Evolutionary conservation across 2,888 invertebrate genomes (phyloP), one percentile per base, ranked within the genome.

Genomic region (Aspidiotus destructor): DNA sequence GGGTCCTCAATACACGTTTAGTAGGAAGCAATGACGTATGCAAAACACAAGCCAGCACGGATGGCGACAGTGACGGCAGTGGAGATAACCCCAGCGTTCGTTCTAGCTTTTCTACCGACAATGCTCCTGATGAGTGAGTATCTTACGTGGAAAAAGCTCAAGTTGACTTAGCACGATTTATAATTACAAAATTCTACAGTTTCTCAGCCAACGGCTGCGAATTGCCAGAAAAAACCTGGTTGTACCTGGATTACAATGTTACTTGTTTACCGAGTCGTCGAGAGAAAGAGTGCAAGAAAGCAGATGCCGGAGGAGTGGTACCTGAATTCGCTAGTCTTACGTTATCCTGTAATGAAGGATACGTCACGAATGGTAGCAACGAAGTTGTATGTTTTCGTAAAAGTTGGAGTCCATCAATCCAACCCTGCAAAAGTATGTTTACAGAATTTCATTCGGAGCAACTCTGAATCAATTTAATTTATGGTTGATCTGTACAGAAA

Each of bases 301-400:
- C 48, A 48, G 48, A 48, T 13, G 11, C 10, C 10, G 48, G 48
- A 11, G n/a, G 48, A 11, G 10, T 48, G 48, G 48, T 48, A n/a
- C 48, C 48, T 3, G 48, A 48, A 48, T 48, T 48, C 6, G n/a
- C 48, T n/a, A 48, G 48, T 48, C n/a, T 48, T 13, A 48, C n/a
- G n/a, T 48, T 48, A n/a, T 13, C 10, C 48, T 48, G 48, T 48
- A 13, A 11, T 13, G 48, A 48, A 48, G 48, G 48, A 11, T 48
- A 13, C n/a, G 48, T 48, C 3, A 13, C 48, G 11, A 48, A 48
- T 48, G n/a, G 1, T n/a, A 48, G 48, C 48, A 48, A 48, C n/a
- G 48, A 48, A n/a, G 48, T 48, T n/a, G 48, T 48, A 48, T 48
- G 48, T n/a, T 48, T 48, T n/a, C 48, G 48, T 13, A 48, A n/a